Evolutionary conservation across 2,113 vertebrate species (phyloP), one percentile per base, ranked within the genome.

Genomic region (Anoura caudifer): DNA sequence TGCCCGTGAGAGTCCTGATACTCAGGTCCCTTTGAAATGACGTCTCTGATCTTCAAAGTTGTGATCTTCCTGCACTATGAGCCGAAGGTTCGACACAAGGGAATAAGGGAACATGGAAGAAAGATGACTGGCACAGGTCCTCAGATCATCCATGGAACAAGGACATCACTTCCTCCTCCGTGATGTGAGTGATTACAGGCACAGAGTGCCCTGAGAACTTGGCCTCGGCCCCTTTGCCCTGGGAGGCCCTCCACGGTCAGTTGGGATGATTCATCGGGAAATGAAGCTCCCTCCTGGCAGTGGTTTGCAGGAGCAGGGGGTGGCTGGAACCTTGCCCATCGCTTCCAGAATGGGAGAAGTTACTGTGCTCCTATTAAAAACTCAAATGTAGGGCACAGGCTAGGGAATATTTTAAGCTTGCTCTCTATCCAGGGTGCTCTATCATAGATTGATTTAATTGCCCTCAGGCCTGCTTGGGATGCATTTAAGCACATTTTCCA

Each of bases 251-350:
- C 65, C 1, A 24, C 52, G 41, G 38, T 85, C 16, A 0, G 77
- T 67, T 91, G 76, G 76, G 85, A 95, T 95, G 72, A 91, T 69
- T 95, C 75, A 41, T 91, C 76, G 93, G 95, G 95, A 97, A 97
- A 92, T 70, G 92, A 95, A 94, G 75, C 80, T 90, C 65, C 52
- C 45, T 86, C 38, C 38, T 80, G 80, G 75, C 92, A 81, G 41
- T 28, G 69, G 84, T 84, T 90, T 95, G 54, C 26, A 26, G 82
- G 13, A 72, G 50, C 3, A 4, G 65, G 73, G 73, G 76, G 50
- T 54, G 83, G 95, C 36, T 92, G 93, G 87, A 87, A 36, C 10
- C 24, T 73, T 61, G 70, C 63, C 10, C 26, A 90, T 88, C 65
- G n/a, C 63, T 96, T 88, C 85, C 56, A 72, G 84, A 77, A 82